These are phyloP conservation scores for Protonibea diacanthus DNA, from an alignment of 2,797 vertebrate genomes.

Conservation along the genomic window DNA sequence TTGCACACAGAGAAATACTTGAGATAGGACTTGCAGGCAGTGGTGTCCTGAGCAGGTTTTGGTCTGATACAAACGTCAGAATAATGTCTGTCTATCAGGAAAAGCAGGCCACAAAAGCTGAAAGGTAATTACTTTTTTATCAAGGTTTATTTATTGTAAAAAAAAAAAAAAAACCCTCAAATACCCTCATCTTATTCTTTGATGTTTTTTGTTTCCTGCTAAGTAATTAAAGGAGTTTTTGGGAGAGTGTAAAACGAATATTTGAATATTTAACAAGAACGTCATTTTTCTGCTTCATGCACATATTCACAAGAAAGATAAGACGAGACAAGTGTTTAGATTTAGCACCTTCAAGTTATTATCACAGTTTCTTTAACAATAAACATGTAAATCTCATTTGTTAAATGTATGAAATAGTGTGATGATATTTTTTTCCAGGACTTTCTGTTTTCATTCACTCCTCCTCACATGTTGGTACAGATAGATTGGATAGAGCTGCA, in stretches of 20 bases:
- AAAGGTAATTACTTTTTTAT: conserved; percentile 16
- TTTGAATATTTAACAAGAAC: background rate
- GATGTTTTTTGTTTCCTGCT: background rate
- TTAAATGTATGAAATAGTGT: background rate
- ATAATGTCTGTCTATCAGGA: conserved; percentile 3
- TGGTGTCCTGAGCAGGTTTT: background rate
- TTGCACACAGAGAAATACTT: background rate
- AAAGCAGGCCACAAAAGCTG: background rate
- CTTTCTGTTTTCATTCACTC: background rate
- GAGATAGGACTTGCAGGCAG: background rate
- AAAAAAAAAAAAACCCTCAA: background rate
- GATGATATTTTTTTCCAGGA: background rate
- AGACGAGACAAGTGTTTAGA: background rate
- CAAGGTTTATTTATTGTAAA: conserved; percentile 7
- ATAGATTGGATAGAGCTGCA: conserved; percentile 9
- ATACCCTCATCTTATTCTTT: background rate
- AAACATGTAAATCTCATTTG: background rate
- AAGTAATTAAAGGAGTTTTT: background rate
- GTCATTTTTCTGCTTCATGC: background rate
- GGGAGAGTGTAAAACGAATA: background rate
- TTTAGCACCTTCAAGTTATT: background rate
- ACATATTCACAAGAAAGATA: background rate
- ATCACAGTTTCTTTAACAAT: background rate
- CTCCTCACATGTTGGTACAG: background rate
- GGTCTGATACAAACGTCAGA: conserved; percentile 2